These are phyloP conservation scores for Battus philenor DNA, from an alignment of 1,140 invertebrate species.

Conservation along the genomic window DNA sequence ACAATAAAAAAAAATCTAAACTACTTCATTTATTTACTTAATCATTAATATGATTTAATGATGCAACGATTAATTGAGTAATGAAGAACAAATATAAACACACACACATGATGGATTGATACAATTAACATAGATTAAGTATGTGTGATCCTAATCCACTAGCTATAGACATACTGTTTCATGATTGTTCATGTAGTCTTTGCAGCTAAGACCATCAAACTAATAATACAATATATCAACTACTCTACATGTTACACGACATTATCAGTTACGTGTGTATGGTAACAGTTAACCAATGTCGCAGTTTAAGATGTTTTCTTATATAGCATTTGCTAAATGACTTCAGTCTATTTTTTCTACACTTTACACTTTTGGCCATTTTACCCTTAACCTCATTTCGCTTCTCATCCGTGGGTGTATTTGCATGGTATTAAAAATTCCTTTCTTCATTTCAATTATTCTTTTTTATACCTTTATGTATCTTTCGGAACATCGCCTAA, in stretches of 20 bases:
- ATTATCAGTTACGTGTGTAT: conserved; percentile 26
- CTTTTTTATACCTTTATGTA: not conserved
- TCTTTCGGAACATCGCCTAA: too few relatives aligned
- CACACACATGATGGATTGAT: too few relatives aligned
- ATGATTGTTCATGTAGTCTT: conserved; percentile 40
- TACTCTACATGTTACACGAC: conserved; percentile 49
- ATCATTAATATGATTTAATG: too few relatives aligned
- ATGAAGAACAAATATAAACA: too few relatives aligned
- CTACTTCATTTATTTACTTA: too few relatives aligned
- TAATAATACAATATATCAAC: conserved; percentile 41
- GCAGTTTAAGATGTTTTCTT: conserved; percentile 72
- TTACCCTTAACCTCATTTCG: not conserved
- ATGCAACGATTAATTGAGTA: too few relatives aligned
- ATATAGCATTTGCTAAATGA: conserved; percentile 11
- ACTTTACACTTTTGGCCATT: conserved; percentile 14
- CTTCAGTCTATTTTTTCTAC: conserved; percentile 14
- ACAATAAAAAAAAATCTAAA: too few relatives aligned
- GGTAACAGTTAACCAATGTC: conserved; percentile 21
- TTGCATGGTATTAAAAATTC: not conserved
- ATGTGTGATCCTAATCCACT: conserved; percentile 19
- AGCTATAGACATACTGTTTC: not conserved
- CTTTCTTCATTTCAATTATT: not conserved
- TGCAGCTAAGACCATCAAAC: conserved; percentile 58
- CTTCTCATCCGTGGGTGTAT: not conserved
- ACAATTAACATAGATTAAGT: not conserved